These are phyloP conservation scores for Ia io DNA, from an alignment of 2,113 vertebrate species.

Conservation along the genomic window DNA sequence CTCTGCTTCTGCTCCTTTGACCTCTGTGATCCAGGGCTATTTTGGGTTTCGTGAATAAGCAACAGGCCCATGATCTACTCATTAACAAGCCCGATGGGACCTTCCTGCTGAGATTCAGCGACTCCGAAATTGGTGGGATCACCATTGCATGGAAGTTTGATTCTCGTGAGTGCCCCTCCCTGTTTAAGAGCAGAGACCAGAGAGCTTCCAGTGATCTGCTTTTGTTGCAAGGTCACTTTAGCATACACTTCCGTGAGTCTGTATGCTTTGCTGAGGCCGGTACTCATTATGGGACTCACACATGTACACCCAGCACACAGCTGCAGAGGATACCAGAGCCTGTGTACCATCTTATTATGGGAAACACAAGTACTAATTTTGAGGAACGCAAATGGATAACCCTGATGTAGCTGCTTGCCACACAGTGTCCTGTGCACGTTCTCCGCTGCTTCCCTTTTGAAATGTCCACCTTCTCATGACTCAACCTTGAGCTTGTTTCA, in stretches of 20 bases:
- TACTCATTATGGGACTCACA: neutral
- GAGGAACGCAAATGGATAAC: neutral
- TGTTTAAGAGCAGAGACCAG: neutral
- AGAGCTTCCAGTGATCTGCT: neutral
- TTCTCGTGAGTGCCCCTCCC: slow-evolving; percentile 78
- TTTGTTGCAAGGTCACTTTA: neutral
- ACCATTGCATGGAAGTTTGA: slow-evolving; percentile 96
- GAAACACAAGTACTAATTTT: neutral
- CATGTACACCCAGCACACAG: neutral
- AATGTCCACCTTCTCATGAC: neutral
- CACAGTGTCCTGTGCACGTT: neutral
- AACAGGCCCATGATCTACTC: slow-evolving; percentile 97
- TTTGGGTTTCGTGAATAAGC: slow-evolving; percentile 98
- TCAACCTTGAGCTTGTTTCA: neutral
- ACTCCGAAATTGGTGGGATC: slow-evolving; percentile 98
- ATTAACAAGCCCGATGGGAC: slow-evolving; percentile 98
- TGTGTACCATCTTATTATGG: neutral
- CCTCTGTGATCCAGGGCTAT: slow-evolving; percentile 88
- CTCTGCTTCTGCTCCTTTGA: neutral
- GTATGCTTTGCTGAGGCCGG: neutral
- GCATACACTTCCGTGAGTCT: neutral
- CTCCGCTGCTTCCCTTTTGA: neutral
- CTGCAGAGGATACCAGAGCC: neutral
- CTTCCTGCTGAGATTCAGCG: slow-evolving; percentile 96
- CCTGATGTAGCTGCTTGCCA: neutral